Base-by-base conservation (phyloP, 2,888 invertebrate species). In the Scaptomyza polygonia region DNA sequence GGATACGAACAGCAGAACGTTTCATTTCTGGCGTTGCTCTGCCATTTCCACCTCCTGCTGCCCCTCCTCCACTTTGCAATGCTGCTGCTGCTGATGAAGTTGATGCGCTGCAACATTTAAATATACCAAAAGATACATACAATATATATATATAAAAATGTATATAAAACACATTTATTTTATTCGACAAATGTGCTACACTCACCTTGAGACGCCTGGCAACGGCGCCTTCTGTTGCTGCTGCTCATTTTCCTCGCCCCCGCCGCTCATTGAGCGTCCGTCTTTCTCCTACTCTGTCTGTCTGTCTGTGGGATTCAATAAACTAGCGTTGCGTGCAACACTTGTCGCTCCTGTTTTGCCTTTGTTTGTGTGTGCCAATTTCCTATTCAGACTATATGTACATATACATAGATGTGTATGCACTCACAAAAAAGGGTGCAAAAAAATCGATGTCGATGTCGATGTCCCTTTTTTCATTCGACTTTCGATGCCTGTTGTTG, bases 1-100 rank as follows among this genome's bases (percentile, higher is more conserved):
- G 93, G 91, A 96, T 96, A 91, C 95, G 96, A 40, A 97, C 97
- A 44, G 95, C 95, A 62, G 95, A 94, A 54, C 95, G 93, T 92
- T 95, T 95, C 95, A 95, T 95, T 85, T 94, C 94, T 27, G 89
- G 86, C 21, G 82, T 86, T 56, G 71, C 77, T 5, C 73, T 73
- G 0, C 80, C 73, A 52, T 53, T 58, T 8, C 65, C 36, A n/a
- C 39, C 39, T 16, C 16, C 11, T 29, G 16, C 45, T 27, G 29
- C 43, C 42, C 52, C 63, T 27, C 51, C 49, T 40, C 39, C 48
- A 61, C 29, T 32, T 29, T 45, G 62, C 42, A 54, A 29, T 66
- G 77, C 69, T n/a, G 69, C 57, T 14, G 67, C 72, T 2, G 78
- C 67, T 42, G 70, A 53, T 47, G 84, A 84, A 30, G 82, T 74